Evolutionary conservation across 2,113 vertebrate genomes (phyloP).

Genomic region (Tachysurus vachellii): DNA sequence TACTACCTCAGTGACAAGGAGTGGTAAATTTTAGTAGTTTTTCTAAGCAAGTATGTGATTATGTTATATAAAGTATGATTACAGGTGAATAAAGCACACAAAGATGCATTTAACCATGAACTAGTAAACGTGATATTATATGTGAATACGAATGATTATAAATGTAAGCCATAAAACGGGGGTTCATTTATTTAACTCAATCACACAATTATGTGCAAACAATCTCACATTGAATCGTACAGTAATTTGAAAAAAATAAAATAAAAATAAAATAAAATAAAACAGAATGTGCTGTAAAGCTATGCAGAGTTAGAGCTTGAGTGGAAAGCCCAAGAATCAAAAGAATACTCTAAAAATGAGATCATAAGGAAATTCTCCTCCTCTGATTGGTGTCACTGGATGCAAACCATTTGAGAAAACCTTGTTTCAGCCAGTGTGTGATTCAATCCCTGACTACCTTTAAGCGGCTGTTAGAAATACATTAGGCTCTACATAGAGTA

Average conservation of each 20-base stretch:
- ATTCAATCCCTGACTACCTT: not conserved
- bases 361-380: not conserved
- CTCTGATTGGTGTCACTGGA: not conserved
- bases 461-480: not conserved
- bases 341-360: not conserved
- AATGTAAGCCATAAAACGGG: not conserved
- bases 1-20: not conserved
- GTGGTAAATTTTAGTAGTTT: not conserved
- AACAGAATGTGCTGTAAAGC: not conserved
- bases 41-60: not conserved
- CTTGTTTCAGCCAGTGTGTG: not conserved
- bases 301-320: not conserved
- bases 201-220: not conserved
- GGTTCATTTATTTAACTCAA: not conserved
- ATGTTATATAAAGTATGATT: not conserved
- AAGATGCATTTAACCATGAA: not conserved
- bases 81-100: not conserved
- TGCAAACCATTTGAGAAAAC: not conserved
- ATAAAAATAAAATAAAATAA: not conserved
- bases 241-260: not conserved
- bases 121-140: not conserved
- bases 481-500: not conserved
- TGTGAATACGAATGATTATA: not conserved
- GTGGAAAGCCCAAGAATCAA: not conserved
- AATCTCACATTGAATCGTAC: not conserved